Evolutionary conservation across 35 echinoderm and acorn worm genomes (phyloP).

Genomic region (Apostichopus californicus): DNA sequence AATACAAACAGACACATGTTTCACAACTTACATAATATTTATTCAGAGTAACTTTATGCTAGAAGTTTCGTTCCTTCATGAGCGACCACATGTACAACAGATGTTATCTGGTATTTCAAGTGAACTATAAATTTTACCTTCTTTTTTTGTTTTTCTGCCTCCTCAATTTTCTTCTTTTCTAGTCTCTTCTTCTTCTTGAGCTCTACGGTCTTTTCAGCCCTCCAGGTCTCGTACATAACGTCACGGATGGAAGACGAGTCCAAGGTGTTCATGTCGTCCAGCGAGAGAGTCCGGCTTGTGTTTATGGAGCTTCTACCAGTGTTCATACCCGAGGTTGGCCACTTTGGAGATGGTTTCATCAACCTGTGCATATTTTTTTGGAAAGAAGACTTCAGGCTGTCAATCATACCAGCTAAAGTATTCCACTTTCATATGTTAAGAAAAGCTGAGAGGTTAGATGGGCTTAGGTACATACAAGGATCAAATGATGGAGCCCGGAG

Average conservation of each 20-base stretch:
- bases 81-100: too few species aligned
- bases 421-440: too few species aligned
- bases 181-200: slow-evolving; percentile 49
- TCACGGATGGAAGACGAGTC: slow-evolving; percentile 74
- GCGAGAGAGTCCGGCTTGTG: slow-evolving; percentile 31
- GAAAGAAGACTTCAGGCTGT: not conserved
- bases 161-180: slow-evolving; percentile 64
- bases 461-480: too few species aligned
- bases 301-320: slow-evolving; percentile 25
- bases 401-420: too few species aligned
- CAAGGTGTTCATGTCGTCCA: slow-evolving; percentile 49
- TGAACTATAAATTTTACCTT: slow-evolving; percentile 39
- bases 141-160: slow-evolving; percentile 65
- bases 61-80: too few species aligned
- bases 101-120: too few species aligned
- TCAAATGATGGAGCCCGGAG: too few species aligned
- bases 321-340: slow-evolving; percentile 53
- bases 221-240: slow-evolving; percentile 82
- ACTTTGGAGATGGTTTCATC: slow-evolving; percentile 69
- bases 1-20: too few species aligned
- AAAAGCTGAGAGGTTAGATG: too few species aligned
- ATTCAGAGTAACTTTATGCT: too few species aligned
- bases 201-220: slow-evolving; percentile 55
- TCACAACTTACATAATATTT: too few species aligned
- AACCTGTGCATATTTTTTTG: slow-evolving; percentile 22